Conservation (phyloP, 2,888 invertebrate genomes). For the Stenodema calcarata region DNA sequence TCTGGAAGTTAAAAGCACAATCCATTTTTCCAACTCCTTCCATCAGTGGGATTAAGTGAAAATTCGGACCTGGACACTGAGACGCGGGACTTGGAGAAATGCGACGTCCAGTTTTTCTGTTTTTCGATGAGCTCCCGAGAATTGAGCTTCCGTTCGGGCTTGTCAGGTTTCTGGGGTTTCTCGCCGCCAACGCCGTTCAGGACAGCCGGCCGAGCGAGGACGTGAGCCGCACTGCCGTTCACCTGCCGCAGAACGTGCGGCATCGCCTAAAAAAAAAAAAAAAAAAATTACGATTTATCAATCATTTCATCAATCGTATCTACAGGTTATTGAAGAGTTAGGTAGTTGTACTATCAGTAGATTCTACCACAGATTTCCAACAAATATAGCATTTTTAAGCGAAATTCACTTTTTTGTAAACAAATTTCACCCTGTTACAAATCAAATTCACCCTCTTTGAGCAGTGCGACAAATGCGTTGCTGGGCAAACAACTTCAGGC, state of each 20-base stretch:
- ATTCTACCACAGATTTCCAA: too few species aligned
- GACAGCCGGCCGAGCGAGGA: slow-evolving; percentile 40
- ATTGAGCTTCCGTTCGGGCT: slow-evolving; percentile 81
- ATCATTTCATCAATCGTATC: too few species aligned
- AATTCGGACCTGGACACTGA: slow-evolving; percentile 49
- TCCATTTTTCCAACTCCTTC: not conserved
- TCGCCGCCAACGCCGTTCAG: slow-evolving; percentile 59
- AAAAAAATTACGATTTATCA: too few species aligned
- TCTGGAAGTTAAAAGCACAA: too few species aligned
- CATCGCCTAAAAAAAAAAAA: not conserved
- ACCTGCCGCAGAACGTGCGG: slow-evolving; percentile 50
- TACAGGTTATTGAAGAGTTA: too few species aligned
- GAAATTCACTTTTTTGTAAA: too few species aligned
- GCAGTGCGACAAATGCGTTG: too few species aligned
- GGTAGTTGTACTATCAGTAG: too few species aligned
- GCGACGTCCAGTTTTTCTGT: slow-evolving; percentile 90
- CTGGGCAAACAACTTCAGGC: too few species aligned
- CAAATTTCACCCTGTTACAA: too few species aligned
- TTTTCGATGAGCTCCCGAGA: slow-evolving; percentile 88
- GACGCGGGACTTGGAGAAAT: slow-evolving; percentile 75
- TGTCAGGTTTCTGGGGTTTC: slow-evolving; percentile 75
- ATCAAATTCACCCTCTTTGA: too few species aligned
- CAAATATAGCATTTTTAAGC: too few species aligned
- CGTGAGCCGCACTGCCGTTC: slow-evolving; percentile 49
- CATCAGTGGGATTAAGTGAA: not conserved